phyloP scores from a whole-genome alignment of 2,888 invertebrate species.

The Hemistola chrysoprasaria region DNA sequence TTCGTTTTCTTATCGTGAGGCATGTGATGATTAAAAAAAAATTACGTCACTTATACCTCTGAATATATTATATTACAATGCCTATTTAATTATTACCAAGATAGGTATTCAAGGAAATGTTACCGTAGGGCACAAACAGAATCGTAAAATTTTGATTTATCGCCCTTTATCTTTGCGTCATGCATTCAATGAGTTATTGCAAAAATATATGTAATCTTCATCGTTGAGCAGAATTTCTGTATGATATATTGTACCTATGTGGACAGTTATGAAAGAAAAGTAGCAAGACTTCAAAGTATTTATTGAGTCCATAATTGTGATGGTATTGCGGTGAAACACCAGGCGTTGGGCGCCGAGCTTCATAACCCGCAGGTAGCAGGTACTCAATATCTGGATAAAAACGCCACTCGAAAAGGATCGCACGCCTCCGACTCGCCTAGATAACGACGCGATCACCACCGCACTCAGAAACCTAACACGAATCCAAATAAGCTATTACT shows the following conservation, averaged over 20 bases:
- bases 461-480: conserved; percentile 36
- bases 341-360: no score
- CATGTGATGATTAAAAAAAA: conserved; percentile 15
- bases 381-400: conserved; percentile 64
- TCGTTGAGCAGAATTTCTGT: no score
- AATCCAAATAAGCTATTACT: conserved; percentile 35
- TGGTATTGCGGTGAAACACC: conserved; percentile 47
- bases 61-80: conserved; percentile 8
- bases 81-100: conserved; percentile 1
- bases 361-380: conserved; percentile 68
- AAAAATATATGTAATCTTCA: conserved; percentile 23
- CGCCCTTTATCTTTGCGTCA: conserved; percentile 47
- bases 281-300: no score
- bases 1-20: conserved; percentile 28
- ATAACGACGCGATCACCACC: conserved; percentile 52
- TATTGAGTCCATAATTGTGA: conserved; percentile 34
- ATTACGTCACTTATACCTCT: conserved; percentile 11
- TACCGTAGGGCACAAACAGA: conserved; percentile 27
- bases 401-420: conserved; percentile 75
- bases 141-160: conserved; percentile 58
- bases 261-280: no score
- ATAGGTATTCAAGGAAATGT: conserved; percentile 24
- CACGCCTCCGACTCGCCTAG: conserved; percentile 69
- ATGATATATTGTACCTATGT: no score
- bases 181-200: conserved; percentile 41